Base-by-base conservation (phyloP, 2,113 vertebrate genomes). In the Psittacus erithacus region DNA sequence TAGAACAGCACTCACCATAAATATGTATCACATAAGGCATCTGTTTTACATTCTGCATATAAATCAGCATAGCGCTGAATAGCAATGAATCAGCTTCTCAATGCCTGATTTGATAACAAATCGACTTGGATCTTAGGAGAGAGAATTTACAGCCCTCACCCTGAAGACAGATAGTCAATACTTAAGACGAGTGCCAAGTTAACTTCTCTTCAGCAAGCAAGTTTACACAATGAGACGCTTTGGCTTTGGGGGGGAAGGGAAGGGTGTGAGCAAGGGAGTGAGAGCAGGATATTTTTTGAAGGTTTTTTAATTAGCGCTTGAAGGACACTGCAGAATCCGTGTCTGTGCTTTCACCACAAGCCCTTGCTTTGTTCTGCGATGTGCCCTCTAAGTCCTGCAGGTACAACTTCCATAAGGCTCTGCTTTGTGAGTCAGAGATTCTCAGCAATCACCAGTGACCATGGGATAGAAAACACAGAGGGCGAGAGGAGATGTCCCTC, bases 1-100 rank as follows among this genome's bases (percentile, higher is more conserved):
- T 98, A 98, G 99, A 99, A 99, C 99, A 99, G 99, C 98, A 98
- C 99, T 99, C 99, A 99, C 99, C 99, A 99, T 99, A 99, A 99
- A 99, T 99, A 99, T 99, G 99, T 99, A 99, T 99, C 99, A 98
- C 99, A 99, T 98, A 99, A 99, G 99, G 99, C 99, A 99, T 99
- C 99, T 99, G 99, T 99, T 99, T 99, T 99, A 99, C 99, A 99
- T 99, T 99, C 99, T 99, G 99, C 99, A 99, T 99, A 99, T 99
- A 99, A 99, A 99, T 99, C 99, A 99, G 99, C 98, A 97, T 97
- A 98, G 98, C 98, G 98, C 99, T 99, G 99, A 99, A 99, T 99
- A 99, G 99, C 99, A 99, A 99, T 99, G 99, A 99, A 99, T 99
- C 99, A 99, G 99, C 97, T 97, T 98, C 98, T 98, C 98, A 99